Conservation (phyloP, 2,888 invertebrate species). For the Drosophila multiciliata region DNA sequence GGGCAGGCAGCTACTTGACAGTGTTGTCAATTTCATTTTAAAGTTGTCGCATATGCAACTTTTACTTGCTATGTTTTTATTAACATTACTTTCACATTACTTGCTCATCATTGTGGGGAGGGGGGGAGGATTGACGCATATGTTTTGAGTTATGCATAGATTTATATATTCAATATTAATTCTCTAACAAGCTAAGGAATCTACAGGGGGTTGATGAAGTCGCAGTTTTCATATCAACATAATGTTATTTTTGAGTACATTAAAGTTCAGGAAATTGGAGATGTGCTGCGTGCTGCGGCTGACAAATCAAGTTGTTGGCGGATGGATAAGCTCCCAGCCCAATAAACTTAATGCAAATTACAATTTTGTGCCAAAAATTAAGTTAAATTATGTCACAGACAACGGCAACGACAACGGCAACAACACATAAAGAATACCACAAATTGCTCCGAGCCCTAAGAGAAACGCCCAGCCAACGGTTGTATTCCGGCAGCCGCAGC, state of each 20-base stretch:
- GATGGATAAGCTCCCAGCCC: constrained; percentile 20
- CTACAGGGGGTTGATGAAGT: constrained; percentile 10
- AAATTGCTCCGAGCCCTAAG: constrained; percentile 65
- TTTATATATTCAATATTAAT: constrained; percentile 36
- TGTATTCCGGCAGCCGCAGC: constrained; percentile 18
- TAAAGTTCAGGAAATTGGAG: constrained; percentile 36
- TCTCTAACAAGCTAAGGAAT: neutral
- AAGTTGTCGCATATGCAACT: constrained; percentile 74
- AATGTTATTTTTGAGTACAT: constrained; percentile 25
- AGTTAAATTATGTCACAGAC: constrained; percentile 77
- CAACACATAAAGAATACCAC: constrained; percentile 63
- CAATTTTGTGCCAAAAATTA: constrained; percentile 76
- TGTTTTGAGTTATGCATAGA: constrained; percentile 41
- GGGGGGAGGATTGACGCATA: constrained; percentile 8
- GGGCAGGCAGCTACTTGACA: constrained; percentile 67
- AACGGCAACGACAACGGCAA: constrained; percentile 27
- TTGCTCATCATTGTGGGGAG: constrained; percentile 17
- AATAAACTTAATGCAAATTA: constrained; percentile 81
- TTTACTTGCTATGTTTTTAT: constrained; percentile 30
- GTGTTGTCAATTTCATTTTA: constrained; percentile 73
- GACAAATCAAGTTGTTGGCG: constrained; percentile 1
- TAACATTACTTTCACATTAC: constrained; percentile 28
- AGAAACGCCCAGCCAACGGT: constrained; percentile 58
- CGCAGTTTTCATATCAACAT: neutral
- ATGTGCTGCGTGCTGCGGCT: constrained; percentile 1